Conservation (phyloP, 2,888 invertebrate genomes). For the Andrena bicolor region DNA sequence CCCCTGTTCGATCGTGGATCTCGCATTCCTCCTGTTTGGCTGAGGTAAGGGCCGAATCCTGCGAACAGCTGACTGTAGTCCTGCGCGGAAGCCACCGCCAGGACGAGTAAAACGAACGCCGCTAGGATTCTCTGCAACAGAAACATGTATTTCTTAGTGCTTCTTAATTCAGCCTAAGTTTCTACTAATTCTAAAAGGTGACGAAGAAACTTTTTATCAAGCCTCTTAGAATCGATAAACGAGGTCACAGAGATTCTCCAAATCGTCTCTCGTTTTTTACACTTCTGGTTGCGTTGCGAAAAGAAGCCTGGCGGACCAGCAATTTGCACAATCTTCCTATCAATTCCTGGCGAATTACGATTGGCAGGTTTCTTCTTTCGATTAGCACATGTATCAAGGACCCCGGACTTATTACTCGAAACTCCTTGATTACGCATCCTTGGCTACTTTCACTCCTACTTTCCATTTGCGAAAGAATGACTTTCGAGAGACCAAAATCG, state of each 20-base stretch:
- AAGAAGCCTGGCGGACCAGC: no score
- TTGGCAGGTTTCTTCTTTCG: constrained; percentile 6
- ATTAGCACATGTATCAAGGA: constrained; percentile 17
- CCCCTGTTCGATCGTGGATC: constrained; percentile 83
- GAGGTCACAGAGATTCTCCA: no score
- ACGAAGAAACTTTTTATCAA: no score
- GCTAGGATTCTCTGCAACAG: constrained; percentile 78
- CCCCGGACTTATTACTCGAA: constrained; percentile 3
- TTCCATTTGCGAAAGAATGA: background rate
- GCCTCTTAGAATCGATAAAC: no score
- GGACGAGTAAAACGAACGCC: constrained; percentile 73
- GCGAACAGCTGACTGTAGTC: constrained; percentile 81
- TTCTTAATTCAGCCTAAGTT: background rate
- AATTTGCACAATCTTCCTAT: constrained; percentile 15
- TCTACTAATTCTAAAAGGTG: no score
- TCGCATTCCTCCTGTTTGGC: constrained; percentile 74
- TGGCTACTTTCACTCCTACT: constrained; percentile 32
- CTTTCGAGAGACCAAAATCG: background rate
- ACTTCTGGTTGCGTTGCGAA: no score
- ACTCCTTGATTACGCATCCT: constrained; percentile 15
- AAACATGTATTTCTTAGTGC: background rate
- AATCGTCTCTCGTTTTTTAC: no score
- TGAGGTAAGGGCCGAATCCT: constrained; percentile 80
- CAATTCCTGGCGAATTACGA: background rate
- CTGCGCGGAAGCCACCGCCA: constrained; percentile 76